Percentiles rank a stretch among this genome's conserved stretches.
phyloP scores from a whole-genome alignment of 2,797 vertebrate species.

The Oreonectes daqikongensis region DNA sequence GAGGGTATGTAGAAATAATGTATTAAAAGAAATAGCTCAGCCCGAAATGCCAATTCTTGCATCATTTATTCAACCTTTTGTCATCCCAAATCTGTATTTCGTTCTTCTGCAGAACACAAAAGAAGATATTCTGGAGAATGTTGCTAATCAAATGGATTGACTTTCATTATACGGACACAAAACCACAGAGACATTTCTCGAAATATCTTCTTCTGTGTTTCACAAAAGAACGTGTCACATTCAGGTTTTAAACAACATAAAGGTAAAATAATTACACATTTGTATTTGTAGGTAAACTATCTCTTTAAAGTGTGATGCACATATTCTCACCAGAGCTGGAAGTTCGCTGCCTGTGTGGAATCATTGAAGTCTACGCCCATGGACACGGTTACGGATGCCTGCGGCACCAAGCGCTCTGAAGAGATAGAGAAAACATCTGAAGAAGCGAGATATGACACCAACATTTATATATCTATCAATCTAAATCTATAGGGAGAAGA shows the following conservation, averaged over 20 bases:
- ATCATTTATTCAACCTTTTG: too few species aligned
- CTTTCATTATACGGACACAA: too few species aligned
- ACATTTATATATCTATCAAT: constrained; percentile 16
- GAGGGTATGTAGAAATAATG: neutral
- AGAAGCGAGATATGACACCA: neutral
- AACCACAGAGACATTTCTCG: too few species aligned
- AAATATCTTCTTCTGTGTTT: too few species aligned
- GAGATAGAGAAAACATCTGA: constrained; percentile 12
- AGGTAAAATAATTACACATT: neutral
- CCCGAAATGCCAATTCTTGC: too few species aligned
- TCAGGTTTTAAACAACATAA: neutral
- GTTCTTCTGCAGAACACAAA: too few species aligned
- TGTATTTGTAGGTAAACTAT: neutral
- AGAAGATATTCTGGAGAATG: too few species aligned
- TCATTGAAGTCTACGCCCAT: constrained; percentile 96
- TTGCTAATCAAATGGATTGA: too few species aligned
- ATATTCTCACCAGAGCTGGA: constrained; percentile 92
- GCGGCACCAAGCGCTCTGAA: constrained; percentile 87
- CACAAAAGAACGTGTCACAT: too few species aligned
- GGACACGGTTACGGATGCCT: constrained; percentile 85
- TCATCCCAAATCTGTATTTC: too few species aligned
- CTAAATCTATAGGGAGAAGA: constrained; percentile 13
- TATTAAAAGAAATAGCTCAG: too few species aligned
- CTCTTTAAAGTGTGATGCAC: neutral
- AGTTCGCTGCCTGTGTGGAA: constrained; percentile 92